These are phyloP conservation scores for Euthynnus affinis DNA, from an alignment of 2,797 vertebrate species.

Conservation along the genomic window DNA sequence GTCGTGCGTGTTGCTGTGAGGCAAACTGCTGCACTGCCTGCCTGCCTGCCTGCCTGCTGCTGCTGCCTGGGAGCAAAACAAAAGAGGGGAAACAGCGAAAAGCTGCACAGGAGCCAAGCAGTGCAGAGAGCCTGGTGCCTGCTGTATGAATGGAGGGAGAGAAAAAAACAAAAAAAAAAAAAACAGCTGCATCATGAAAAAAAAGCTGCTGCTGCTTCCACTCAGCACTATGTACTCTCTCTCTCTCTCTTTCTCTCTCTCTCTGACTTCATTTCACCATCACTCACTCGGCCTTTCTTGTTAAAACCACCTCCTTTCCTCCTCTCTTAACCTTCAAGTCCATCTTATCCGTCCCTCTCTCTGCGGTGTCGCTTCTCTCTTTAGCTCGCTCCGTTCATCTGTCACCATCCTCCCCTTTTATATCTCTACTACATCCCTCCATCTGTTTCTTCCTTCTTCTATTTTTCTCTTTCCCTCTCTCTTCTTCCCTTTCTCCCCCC, in stretches of 20 bases:
- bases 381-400: neutral
- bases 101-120: slow-evolving; percentile 44
- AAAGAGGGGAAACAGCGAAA: slow-evolving; percentile 44
- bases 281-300: neutral
- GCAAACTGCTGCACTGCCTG: slow-evolving; percentile 25
- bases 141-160: slow-evolving; percentile 54
- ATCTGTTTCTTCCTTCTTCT: neutral
- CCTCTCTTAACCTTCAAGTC: slow-evolving; percentile 16
- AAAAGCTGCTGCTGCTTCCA: slow-evolving; percentile 35
- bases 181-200: slow-evolving; percentile 74
- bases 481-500: neutral
- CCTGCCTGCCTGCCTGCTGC: no score
- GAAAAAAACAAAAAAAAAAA: slow-evolving; percentile 23
- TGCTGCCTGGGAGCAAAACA: slow-evolving; percentile 46
- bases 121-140: slow-evolving; percentile 19
- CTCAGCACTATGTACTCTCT: neutral
- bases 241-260: neutral
- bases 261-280: slow-evolving; percentile 1
- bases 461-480: neutral
- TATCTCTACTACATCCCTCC: neutral
- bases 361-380: neutral
- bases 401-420: neutral
- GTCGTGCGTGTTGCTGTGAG: slow-evolving; percentile 15
- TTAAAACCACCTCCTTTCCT: neutral
- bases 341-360: slow-evolving; percentile 28